Base-by-base conservation (phyloP, 30 jellyfish, hydroid and myxozoan species). In the Aurelia aurita region DNA sequence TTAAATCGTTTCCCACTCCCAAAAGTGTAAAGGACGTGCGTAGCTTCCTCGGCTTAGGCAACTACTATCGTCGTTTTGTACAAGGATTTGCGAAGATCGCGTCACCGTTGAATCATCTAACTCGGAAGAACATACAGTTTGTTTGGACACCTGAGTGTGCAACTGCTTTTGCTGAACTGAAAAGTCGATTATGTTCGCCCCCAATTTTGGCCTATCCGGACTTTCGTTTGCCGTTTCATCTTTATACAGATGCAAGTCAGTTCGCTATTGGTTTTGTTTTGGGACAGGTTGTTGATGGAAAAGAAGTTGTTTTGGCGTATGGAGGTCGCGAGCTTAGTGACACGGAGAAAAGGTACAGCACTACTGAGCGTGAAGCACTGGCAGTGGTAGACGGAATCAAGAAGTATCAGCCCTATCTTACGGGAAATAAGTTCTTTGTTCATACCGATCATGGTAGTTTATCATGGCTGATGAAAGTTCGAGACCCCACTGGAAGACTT, bases 351-450 rank as follows among this genome's bases (percentile, higher is more conserved):
- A 20, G 63, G 2, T 16, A 20, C 5, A 53, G 63, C 23, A 13
- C 23, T 1, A 53, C 63, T 19, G 94, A 84, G 45, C 66, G 87
- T 25, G 94, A 84, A 51, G 94, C 90, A 5, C 64, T 84, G 2
- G 94, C 94, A 3, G 89, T 60, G 25, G 89, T 73, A 2, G 92
- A 82, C 8, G 94, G 89, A 14, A 32, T 82, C 53, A 71, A 68
- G 64, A 34, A 29, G 3, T 80, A 51, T 34, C 91, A 80, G 60
- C 73, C 82, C 23, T 79, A 79, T 45, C 70, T 79, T 26, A 18
- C 69, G 14, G 85, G 89, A 27, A 19, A 43, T 4, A 64, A 69
- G 25, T 82, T 67, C 58, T 54, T 16, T 35, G 78, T 82, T 5
- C 92, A 82, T 54, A 67, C 92, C 8, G 91, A 80, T 69, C 91